Conservation (phyloP, 2,888 invertebrate species). For the Atrina japonica region DNA sequence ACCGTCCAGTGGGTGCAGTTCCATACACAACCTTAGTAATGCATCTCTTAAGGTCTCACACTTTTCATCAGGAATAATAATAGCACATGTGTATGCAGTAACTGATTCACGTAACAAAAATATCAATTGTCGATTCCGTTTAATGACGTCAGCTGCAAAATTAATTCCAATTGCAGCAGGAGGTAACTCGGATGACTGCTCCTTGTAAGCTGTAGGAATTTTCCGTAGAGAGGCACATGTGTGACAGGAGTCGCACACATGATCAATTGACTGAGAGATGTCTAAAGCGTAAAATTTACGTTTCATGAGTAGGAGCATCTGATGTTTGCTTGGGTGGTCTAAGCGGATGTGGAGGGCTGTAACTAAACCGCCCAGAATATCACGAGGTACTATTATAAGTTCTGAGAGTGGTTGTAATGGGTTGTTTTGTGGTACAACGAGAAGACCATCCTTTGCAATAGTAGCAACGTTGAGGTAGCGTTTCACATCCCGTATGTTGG, state of each 20-base stretch:
- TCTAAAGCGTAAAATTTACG: conserved; percentile 54
- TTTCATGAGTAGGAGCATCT: conserved; percentile 48
- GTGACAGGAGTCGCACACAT: conserved; percentile 45
- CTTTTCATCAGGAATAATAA: conserved; percentile 44
- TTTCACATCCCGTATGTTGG: conserved; percentile 55
- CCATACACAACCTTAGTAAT: conserved; percentile 25
- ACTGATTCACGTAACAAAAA: conserved; percentile 45
- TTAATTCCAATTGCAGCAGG: conserved; percentile 46
- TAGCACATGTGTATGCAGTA: conserved; percentile 36
- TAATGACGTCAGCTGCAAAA: conserved; percentile 61
- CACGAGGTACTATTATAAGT: conserved; percentile 51
- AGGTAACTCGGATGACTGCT: conserved; percentile 50
- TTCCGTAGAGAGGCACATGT: conserved; percentile 51
- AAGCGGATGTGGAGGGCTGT: conserved; percentile 55
- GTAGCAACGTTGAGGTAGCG: conserved; percentile 47
- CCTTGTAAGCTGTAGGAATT: conserved; percentile 34
- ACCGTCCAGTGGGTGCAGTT: neutral
- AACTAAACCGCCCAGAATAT: conserved; percentile 49
- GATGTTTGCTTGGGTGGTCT: conserved; percentile 54
- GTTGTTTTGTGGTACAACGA: conserved; percentile 39
- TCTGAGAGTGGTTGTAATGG: conserved; percentile 34
- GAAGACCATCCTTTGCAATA: conserved; percentile 53
- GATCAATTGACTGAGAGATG: conserved; percentile 39
- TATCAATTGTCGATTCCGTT: conserved; percentile 50
- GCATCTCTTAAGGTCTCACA: conserved; percentile 38